phyloP scores from a whole-genome alignment of 2,797 vertebrate species.

The Microcaecilia unicolor region DNA sequence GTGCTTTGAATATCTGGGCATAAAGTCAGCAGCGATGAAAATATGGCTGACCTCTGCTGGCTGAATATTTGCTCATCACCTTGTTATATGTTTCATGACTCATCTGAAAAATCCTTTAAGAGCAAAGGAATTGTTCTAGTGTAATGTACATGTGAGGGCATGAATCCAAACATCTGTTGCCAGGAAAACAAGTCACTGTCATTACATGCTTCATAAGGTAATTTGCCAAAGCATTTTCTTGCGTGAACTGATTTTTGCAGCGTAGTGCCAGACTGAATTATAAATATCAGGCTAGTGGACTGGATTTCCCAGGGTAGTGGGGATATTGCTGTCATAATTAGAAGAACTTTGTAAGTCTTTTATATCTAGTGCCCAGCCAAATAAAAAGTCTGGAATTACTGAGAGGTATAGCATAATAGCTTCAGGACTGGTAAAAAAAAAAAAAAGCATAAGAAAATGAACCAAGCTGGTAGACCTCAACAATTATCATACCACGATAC shows the following conservation, averaged over 20 bases:
- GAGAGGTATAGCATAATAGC: not conserved
- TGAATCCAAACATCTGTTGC: not conserved
- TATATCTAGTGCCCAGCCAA: too few relatives aligned
- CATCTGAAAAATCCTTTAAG: too few relatives aligned
- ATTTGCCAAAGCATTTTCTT: constrained; percentile 43
- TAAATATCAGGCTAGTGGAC: constrained; percentile 17
- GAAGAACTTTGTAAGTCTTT: rapidly evolving
- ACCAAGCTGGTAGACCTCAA: not conserved
- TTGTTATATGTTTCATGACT: too few relatives aligned
- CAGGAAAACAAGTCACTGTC: constrained; percentile 14
- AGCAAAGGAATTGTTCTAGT: too few relatives aligned
- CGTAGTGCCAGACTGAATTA: constrained; percentile 40
- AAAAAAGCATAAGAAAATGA: not conserved
- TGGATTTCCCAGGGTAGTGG: not conserved
- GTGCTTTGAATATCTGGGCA: too few relatives aligned
- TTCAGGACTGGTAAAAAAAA: not conserved
- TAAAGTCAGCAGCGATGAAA: too few relatives aligned
- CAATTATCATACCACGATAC: not conserved
- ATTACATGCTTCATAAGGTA: constrained; percentile 24
- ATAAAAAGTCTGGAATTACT: too few relatives aligned
- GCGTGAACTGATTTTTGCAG: constrained; percentile 46
- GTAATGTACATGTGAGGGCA: constrained; percentile 13
- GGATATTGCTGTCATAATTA: constrained; percentile 19
- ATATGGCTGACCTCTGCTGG: too few relatives aligned
- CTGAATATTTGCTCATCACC: too few relatives aligned